These are phyloP conservation scores for Limnephilus rhombicus DNA, from an alignment of 2,888 invertebrate species.

Conservation along the genomic window DNA sequence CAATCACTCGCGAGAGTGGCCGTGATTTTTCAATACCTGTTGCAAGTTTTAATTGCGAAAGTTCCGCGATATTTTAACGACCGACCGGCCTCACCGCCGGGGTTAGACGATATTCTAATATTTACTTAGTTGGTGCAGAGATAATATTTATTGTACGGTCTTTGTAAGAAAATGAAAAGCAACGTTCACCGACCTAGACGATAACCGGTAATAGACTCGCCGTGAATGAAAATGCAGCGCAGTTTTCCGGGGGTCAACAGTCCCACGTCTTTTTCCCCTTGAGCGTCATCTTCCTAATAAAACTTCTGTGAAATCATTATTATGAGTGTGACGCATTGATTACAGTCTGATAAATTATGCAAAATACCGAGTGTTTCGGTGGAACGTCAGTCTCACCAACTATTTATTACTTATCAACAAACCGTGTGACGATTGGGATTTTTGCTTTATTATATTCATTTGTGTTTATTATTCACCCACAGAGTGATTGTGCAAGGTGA, in stretches of 20 bases:
- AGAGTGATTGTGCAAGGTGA: slow-evolving; percentile 35
- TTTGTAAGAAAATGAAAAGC: neutral
- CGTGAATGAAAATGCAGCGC: slow-evolving; percentile 40
- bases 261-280: slow-evolving; percentile 48
- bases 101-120: neutral
- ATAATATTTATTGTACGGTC: neutral
- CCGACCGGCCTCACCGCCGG: neutral
- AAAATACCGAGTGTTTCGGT: neutral
- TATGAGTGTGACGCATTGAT: slow-evolving; percentile 42
- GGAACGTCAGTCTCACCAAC: neutral
- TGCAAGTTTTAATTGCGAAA: neutral
- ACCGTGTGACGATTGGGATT: neutral
- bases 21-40: neutral
- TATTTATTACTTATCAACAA: slow-evolving; percentile 15
- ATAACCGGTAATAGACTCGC: neutral
- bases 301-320: slow-evolving; percentile 5
- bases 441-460: neutral
- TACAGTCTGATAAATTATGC: slow-evolving; percentile 31
- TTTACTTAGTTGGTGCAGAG: neutral
- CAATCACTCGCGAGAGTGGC: neutral
- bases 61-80: neutral
- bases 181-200: neutral
- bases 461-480: neutral
- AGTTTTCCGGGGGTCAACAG: slow-evolving; percentile 46
- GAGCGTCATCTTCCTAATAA: slow-evolving; percentile 33